Evolutionary conservation across 1,140 invertebrate species (phyloP), one percentile per base, ranked within the genome.

Genomic region (Eueides isabella): DNA sequence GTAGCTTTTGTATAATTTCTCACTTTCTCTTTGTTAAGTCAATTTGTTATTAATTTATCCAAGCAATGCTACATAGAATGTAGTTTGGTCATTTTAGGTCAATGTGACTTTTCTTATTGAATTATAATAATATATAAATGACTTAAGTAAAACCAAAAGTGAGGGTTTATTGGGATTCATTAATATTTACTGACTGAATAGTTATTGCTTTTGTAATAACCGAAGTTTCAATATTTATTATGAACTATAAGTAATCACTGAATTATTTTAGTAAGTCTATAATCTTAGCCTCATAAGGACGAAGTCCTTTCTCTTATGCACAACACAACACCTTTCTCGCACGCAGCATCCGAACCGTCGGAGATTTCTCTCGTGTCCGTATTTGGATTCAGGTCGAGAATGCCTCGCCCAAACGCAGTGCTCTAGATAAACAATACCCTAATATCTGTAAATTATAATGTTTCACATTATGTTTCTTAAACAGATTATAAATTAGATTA

Each of bases 281-380:
- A 55, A 55, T 55, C 48, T 55, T 26, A 55, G 48, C 48, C 44
- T 19, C 33, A 68, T 77, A 86, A 89, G 85, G 86, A 86, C 80
- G 74, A 80, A 67, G 74, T 87, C 87, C 88, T 90, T 90, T 89
- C 86, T 86, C 85, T 83, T 41, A 48, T 72, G 48, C 67, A 66
- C 64, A 67, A 71, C 48, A 61, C 66, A 72, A 61, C 55, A 70
- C 72, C 76, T 76, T 73, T 77, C 67, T 79, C 72, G 74, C 64
- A 65, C 71, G 72, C 80, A 79, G 81, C 77, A 63, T 82, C 79
- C 76, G 82, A 71, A 78, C 74, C 69, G 80, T 71, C 74, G 79
- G 79, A 89, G 85, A 89, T 91, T 91, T 92, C 89, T 91, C 90
- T 91, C 81, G 80, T 82, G 85, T 80, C 86, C 87, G 89, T 91